Evolutionary conservation across 2,888 invertebrate genomes (phyloP).

Genomic region (Cephus rjabovi): DNA sequence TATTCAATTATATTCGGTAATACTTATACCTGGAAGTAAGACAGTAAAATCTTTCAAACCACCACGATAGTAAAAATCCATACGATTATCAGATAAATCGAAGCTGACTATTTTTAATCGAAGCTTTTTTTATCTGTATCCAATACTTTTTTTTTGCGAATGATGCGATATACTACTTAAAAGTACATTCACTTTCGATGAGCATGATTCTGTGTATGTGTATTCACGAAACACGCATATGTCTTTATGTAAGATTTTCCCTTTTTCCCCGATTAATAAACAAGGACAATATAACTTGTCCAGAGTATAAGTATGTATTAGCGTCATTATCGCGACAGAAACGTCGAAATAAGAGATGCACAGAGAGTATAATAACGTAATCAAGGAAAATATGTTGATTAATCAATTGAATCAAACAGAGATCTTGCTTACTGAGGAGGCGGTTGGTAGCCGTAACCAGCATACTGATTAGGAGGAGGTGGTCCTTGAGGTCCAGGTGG

Average conservation of each 20-base stretch:
- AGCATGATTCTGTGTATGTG: not conserved
- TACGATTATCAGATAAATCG: not conserved
- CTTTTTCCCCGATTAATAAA: not conserved
- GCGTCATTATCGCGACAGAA: not conserved
- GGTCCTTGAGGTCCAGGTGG: conserved; percentile 78
- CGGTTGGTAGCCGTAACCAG: conserved; percentile 84
- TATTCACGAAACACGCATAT: not conserved
- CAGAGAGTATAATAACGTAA: not conserved
- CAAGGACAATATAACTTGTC: not conserved
- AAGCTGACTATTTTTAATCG: too few species aligned
- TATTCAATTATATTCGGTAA: not conserved
- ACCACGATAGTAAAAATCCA: not conserved
- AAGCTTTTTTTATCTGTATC: not conserved
- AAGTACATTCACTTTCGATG: not conserved
- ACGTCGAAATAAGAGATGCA: not conserved
- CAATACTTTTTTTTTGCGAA: not conserved
- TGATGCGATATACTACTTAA: not conserved
- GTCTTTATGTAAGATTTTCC: not conserved
- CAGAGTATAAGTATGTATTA: not conserved
- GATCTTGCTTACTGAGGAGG: conserved; percentile 72
- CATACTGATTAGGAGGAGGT: conserved; percentile 80
- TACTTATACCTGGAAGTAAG: not conserved
- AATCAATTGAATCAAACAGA: not conserved
- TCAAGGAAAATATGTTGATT: not conserved
- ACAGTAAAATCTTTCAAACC: not conserved